phyloP scores from a whole-genome alignment of 2,888 invertebrate species.

The Macropis europaea region DNA sequence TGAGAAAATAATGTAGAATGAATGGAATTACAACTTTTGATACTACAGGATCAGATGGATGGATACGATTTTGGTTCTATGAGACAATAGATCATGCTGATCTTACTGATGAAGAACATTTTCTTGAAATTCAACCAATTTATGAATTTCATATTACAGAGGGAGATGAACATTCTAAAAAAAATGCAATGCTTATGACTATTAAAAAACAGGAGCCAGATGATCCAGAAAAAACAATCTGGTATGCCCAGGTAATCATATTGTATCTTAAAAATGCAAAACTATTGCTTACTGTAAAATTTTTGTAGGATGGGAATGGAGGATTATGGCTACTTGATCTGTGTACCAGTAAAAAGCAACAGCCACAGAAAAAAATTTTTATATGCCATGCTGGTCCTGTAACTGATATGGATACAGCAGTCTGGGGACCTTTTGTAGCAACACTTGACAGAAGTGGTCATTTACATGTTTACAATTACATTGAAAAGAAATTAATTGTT shows the following conservation, averaged over 20 bases:
- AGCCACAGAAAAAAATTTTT: slow-evolving; percentile 81
- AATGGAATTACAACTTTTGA: background rate
- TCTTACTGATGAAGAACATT: slow-evolving; percentile 89
- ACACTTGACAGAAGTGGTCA: slow-evolving; percentile 88
- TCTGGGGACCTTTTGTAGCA: slow-evolving; percentile 86
- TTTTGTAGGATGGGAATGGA: slow-evolving; percentile 89
- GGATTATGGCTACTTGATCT: slow-evolving; percentile 89
- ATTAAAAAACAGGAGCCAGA: slow-evolving; percentile 80
- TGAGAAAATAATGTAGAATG: background rate
- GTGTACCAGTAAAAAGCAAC: slow-evolving; percentile 80
- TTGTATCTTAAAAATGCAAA: background rate
- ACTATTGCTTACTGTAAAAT: background rate
- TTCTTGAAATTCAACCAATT: slow-evolving; percentile 92
- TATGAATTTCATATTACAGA: slow-evolving; percentile 87
- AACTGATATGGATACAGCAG: slow-evolving; percentile 85
- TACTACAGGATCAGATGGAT: slow-evolving; percentile 86
- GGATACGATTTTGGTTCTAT: slow-evolving; percentile 93
- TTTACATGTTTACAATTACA: slow-evolving; percentile 87
- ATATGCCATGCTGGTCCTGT: slow-evolving; percentile 90
- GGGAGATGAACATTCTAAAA: slow-evolving; percentile 37
- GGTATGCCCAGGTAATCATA: slow-evolving; percentile 89
- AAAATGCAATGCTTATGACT: slow-evolving; percentile 80
- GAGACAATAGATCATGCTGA: slow-evolving; percentile 94
- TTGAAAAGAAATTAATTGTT: slow-evolving; percentile 82
- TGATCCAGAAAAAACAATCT: slow-evolving; percentile 79